Conservation (phyloP, 2,888 invertebrate species). For the Drosophila hamatofila region DNA sequence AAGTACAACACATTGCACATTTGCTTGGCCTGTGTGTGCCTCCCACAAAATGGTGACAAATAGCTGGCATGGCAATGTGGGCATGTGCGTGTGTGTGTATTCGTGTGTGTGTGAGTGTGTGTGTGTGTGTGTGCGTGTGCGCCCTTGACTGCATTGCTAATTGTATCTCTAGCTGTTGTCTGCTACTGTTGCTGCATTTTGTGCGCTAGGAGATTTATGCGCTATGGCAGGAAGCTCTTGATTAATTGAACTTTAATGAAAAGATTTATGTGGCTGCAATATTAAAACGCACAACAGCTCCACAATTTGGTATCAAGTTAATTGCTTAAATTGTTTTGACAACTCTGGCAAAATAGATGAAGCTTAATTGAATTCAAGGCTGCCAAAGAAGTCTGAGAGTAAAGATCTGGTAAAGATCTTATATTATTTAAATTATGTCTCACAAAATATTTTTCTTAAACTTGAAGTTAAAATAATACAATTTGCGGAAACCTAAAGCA, state of each 20-base stretch:
- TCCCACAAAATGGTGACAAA: slow-evolving; percentile 66
- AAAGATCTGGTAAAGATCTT: too few relatives aligned
- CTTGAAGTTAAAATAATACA: too few relatives aligned
- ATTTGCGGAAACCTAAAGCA: too few relatives aligned
- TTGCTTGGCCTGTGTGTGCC: slow-evolving; percentile 48
- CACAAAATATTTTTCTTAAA: too few relatives aligned
- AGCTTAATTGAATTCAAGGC: too few relatives aligned
- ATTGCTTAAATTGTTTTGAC: slow-evolving; percentile 64
- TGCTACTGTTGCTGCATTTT: slow-evolving; percentile 44
- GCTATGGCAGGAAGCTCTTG: slow-evolving; percentile 72
- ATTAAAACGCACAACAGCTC: slow-evolving; percentile 58
- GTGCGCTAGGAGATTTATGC: slow-evolving; percentile 72
- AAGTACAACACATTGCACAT: slow-evolving; percentile 73
- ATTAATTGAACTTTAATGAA: slow-evolving; percentile 80
- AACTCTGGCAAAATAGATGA: neutral
- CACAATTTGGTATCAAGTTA: slow-evolving; percentile 35
- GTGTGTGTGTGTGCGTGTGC: slow-evolving; percentile 6
- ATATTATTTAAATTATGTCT: too few relatives aligned
- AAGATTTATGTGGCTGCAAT: slow-evolving; percentile 76
- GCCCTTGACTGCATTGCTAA: slow-evolving; percentile 51
- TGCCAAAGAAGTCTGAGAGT: neutral
- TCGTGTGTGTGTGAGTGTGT: neutral
- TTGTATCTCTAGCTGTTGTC: slow-evolving; percentile 43
- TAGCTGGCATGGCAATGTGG: slow-evolving; percentile 45
- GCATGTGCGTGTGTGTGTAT: neutral